Conservation (phyloP, 2,888 invertebrate genomes). For the Netelia inedita region DNA sequence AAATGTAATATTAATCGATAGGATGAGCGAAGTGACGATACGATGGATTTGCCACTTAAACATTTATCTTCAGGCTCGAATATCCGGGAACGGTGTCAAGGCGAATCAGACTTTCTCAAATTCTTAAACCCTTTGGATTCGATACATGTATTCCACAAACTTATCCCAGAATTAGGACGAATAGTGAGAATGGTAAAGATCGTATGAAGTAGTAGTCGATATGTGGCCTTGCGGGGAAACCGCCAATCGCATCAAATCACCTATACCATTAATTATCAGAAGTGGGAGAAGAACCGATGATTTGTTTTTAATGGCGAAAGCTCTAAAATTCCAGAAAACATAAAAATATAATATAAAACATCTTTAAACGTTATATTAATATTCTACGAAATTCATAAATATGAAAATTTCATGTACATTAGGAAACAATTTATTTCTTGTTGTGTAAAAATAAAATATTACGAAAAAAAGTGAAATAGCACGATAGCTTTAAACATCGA, state of each 20-base stretch:
- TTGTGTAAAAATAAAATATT: too few relatives aligned
- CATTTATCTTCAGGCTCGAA: too few relatives aligned
- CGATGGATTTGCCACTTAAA: background rate
- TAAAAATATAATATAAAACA: too few relatives aligned
- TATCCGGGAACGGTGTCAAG: slow-evolving; percentile 56
- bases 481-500: too few relatives aligned
- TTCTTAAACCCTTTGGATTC: slow-evolving; percentile 24
- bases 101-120: slow-evolving; percentile 54
- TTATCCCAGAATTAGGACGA: slow-evolving; percentile 11
- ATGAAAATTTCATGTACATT: too few relatives aligned
- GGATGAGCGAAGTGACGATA: background rate
- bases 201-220: slow-evolving; percentile 1
- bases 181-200: slow-evolving; percentile 17
- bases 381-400: too few relatives aligned
- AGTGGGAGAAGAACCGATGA: slow-evolving; percentile 15
- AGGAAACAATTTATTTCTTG: too few relatives aligned
- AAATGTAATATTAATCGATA: background rate
- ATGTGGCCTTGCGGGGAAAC: slow-evolving; percentile 34
- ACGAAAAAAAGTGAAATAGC: too few relatives aligned
- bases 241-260: slow-evolving; percentile 38
- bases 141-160: background rate
- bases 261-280: slow-evolving; percentile 38
- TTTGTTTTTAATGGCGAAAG: too few relatives aligned
- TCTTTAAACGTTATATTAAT: too few relatives aligned
- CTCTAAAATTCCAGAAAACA: too few relatives aligned